phyloP scores from a whole-genome alignment of 23 tunicate genomes.

The Ciona savignyi region DNA sequence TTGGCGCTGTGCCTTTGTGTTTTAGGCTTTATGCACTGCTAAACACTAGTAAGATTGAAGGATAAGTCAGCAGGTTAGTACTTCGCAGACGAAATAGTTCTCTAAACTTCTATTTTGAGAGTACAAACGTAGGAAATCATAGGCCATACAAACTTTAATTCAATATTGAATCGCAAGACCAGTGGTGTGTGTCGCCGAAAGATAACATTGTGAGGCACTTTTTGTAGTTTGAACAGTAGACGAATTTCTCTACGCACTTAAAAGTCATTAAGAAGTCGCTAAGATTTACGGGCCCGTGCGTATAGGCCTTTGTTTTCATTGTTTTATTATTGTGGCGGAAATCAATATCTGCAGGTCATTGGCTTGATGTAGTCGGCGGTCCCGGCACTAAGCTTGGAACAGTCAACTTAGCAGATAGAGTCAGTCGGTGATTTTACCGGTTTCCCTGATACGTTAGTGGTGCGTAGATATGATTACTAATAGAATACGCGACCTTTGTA shows the following conservation, averaged over 20 bases:
- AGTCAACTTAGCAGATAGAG: too few relatives aligned
- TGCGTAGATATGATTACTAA: too few relatives aligned
- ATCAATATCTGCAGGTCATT: too few relatives aligned
- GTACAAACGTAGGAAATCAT: background rate
- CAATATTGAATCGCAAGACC: background rate
- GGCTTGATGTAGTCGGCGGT: too few relatives aligned
- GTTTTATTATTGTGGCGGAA: background rate
- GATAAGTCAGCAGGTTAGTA: too few relatives aligned
- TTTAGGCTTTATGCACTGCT: background rate
- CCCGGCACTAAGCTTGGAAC: too few relatives aligned
- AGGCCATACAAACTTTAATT: background rate
- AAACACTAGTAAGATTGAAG: background rate
- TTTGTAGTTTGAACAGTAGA: background rate
- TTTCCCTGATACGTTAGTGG: too few relatives aligned
- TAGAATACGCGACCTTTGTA: too few relatives aligned
- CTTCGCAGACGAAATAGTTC: too few relatives aligned
- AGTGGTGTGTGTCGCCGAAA: background rate
- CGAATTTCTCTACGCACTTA: background rate
- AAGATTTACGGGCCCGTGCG: background rate
- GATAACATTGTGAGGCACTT: background rate
- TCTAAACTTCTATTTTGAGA: too few relatives aligned
- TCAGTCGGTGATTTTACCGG: too few relatives aligned
- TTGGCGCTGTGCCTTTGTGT: background rate
- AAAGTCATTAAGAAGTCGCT: background rate
- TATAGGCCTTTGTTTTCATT: background rate